Evolutionary conservation across 2,113 vertebrate species (phyloP).

Genomic region (Nerophis lumbriciformis): DNA sequence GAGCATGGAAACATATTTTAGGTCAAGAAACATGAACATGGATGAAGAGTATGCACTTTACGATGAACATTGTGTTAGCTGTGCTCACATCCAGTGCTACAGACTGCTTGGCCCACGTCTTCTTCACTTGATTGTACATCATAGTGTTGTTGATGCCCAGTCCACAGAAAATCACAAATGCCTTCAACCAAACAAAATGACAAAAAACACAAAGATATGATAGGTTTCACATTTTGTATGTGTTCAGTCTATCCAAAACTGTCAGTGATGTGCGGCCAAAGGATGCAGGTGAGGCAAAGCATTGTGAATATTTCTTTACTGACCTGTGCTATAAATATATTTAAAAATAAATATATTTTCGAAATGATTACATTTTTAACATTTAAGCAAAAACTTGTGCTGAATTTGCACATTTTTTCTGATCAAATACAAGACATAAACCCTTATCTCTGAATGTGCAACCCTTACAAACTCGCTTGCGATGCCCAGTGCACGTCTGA

Average conservation of each 20-base stretch:
- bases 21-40: neutral
- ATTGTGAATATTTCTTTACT: too few species aligned
- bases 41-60: neutral
- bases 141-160: conserved; percentile 80
- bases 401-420: too few species aligned
- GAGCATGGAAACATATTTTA: neutral
- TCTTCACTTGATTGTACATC: conserved; percentile 82
- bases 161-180: conserved; percentile 80
- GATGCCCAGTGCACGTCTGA: too few species aligned
- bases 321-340: too few species aligned
- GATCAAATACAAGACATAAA: too few species aligned
- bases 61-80: neutral
- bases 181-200: conserved; percentile 44
- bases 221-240: neutral
- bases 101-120: conserved; percentile 78
- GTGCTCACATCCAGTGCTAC: conserved; percentile 74
- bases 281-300: too few species aligned
- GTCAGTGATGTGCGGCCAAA: too few species aligned
- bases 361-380: too few species aligned
- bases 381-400: too few species aligned
- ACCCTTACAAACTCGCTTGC: too few species aligned
- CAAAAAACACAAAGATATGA: neutral
- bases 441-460: too few species aligned
- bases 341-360: too few species aligned
- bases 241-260: neutral